Percentiles rank a stretch among this genome's conserved stretches.
These are phyloP conservation scores for Macroramphosus scolopax DNA, from an alignment of 2,797 vertebrate species.

Conservation along the genomic window DNA sequence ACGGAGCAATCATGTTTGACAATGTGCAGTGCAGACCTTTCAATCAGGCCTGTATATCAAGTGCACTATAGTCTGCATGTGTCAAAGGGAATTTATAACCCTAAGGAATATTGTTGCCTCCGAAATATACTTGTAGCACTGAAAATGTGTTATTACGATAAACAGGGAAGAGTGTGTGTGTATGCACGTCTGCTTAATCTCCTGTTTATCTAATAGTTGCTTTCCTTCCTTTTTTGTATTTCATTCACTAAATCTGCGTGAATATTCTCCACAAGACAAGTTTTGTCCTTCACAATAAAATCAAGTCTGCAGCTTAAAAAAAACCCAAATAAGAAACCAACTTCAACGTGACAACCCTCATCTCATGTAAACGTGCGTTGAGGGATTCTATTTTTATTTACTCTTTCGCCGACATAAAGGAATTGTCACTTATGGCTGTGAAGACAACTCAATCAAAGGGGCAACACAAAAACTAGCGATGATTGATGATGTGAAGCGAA, in stretches of 20 bases:
- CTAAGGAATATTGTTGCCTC: conserved; percentile 70
- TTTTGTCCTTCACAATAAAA: conserved; percentile 46
- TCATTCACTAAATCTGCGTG: conserved; percentile 25
- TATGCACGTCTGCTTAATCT: conserved; percentile 1
- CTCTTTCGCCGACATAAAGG: conserved; percentile 60
- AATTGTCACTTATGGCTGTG: conserved; percentile 54
- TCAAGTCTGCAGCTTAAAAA: conserved; percentile 42
- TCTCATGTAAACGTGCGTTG: conserved; percentile 61
- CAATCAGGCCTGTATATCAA: conserved; percentile 79
- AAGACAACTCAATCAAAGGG: conserved; percentile 65
- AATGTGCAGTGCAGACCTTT: conserved; percentile 80
- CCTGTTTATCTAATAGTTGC: too few relatives aligned
- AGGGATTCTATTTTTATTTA: conserved; percentile 71
- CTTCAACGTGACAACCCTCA: conserved; percentile 61
- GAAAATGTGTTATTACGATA: conserved; percentile 69
- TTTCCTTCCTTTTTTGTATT: conserved; percentile 7
- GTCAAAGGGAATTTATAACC: conserved; percentile 79
- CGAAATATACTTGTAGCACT: conserved; percentile 68
- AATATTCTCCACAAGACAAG: conserved; percentile 21
- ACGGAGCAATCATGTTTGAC: conserved; percentile 80
- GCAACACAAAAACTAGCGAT: conserved; percentile 42
- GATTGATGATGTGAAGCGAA: conserved; percentile 67
- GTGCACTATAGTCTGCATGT: conserved; percentile 69
- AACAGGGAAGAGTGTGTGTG: conserved; percentile 16
- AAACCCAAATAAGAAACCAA: conserved; percentile 45